phyloP scores from a whole-genome alignment of 2,113 vertebrate species.

The Entomyzon cyanotis region DNA sequence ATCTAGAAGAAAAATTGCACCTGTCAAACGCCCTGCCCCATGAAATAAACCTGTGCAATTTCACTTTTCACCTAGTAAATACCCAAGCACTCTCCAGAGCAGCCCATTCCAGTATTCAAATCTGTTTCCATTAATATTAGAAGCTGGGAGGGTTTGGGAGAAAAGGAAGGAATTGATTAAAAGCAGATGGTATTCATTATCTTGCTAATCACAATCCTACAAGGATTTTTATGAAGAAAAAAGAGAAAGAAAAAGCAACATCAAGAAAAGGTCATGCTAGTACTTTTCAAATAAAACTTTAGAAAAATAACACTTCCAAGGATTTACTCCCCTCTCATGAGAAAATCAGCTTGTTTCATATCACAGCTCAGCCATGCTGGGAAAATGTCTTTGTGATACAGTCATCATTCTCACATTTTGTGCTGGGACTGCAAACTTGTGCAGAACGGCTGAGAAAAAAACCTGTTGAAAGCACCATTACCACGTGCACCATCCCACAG shows the following conservation, averaged over 20 bases:
- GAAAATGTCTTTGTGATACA: conserved; percentile 52
- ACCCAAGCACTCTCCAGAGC: conserved; percentile 75
- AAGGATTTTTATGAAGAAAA: conserved; percentile 52
- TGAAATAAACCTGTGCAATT: conserved; percentile 77
- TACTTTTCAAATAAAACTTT: conserved; percentile 72
- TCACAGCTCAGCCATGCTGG: conserved; percentile 13
- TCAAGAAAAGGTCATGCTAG: conserved; percentile 67
- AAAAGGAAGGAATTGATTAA: conserved; percentile 81
- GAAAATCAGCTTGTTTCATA: conserved; percentile 58
- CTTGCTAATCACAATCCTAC: conserved; percentile 76
- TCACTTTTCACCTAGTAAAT: conserved; percentile 85
- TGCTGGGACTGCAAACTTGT: neutral
- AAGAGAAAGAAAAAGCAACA: conserved; percentile 50
- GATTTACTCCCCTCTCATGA: conserved; percentile 45
- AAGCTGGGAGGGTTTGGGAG: conserved; percentile 74
- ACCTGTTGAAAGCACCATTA: neutral
- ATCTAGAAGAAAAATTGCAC: conserved; percentile 80
- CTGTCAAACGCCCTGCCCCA: conserved; percentile 77
- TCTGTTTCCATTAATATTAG: conserved; percentile 81
- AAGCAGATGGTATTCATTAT: conserved; percentile 81
- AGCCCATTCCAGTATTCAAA: conserved; percentile 76
- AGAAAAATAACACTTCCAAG: conserved; percentile 58
- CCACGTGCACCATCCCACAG: neutral
- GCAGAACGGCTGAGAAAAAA: neutral
- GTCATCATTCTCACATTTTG: conserved; percentile 51